Evolutionary conservation across 2,113 vertebrate genomes (phyloP), one percentile per base, ranked within the genome.

Genomic region (Xyliphius kryptos): DNA sequence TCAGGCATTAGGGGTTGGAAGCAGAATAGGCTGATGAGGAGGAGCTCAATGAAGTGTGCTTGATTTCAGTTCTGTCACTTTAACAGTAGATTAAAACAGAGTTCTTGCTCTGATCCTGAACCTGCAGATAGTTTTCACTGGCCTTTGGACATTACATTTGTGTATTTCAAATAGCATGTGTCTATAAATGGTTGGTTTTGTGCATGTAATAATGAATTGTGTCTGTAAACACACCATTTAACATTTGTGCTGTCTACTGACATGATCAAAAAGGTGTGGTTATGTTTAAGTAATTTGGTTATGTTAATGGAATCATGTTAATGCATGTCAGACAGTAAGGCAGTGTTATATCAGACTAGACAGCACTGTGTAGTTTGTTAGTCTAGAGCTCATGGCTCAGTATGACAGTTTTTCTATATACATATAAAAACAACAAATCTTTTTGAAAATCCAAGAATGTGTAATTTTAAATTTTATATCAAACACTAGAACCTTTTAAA

Each of bases 61-160:
- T 67, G n/a, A 36, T 36, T 66, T 66, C 38, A 11, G 15, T 67
- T 8, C 26, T 26, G 51, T 66, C 17, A 15, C 56, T 66, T 50
- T 17, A 57, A 67, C 21, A 46, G 3, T 11, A 51, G 36, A 44
- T 20, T 26, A 50, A 66, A 44, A 57, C 9, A 13, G 48, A 52
- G 19, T 15, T 5, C 14, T 26, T 10, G 22, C 46, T 14, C 15
- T 9, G 26, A 41, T 49, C 19, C 2, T 41, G 7, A 6, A 32
- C 3, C 16, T 41, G 10, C 20, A 22, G 22, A 26, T 26, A 26
- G 22, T 26, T 26, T 6, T 3, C 22, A 3, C 22, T 3, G 22
- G 22, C 22, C 22, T 26, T 26, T 26, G 22, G 6, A 6, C 12
- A 56, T 37, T 26, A 37, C 40, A 38, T 57, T 15, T 7, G 9